Conservation (phyloP, 2,797 vertebrate genomes). For the Sebastes aleutianus region DNA sequence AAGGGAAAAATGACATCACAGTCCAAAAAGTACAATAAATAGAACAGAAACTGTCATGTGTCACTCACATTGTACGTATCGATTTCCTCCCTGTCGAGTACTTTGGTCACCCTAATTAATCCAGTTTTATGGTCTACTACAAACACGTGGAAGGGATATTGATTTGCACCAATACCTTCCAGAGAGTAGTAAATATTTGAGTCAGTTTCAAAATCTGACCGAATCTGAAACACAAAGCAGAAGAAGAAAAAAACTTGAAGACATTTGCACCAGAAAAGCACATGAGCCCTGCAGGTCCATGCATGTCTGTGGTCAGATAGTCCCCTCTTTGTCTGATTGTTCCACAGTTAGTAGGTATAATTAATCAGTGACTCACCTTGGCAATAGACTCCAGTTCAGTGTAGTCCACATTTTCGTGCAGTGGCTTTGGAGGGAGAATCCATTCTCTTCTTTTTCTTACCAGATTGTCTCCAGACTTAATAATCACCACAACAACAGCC, state of each 20-base stretch:
- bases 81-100: conserved; percentile 87
- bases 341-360: background rate
- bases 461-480: background rate
- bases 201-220: conserved; percentile 82
- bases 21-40: background rate
- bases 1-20: background rate
- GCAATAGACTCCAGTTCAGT: conserved; percentile 80
- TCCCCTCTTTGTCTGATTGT: background rate
- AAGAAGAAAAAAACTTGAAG: background rate
- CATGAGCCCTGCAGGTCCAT: background rate
- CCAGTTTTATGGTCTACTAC: conserved; percentile 83
- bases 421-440: conserved; percentile 86
- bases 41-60: background rate
- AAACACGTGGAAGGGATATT: conserved; percentile 84
- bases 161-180: conserved; percentile 84
- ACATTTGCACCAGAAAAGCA: background rate
- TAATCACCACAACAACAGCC: background rate
- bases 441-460: conserved; percentile 82
- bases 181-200: conserved; percentile 80
- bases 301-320: background rate
- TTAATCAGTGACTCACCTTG: conserved; percentile 80
- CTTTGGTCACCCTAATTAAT: conserved; percentile 82
- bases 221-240: conserved; percentile 82
- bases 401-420: conserved; percentile 88
- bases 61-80: conserved; percentile 85